phyloP scores from a whole-genome alignment of 92 coral and sea anemone genomes.

The Zoanthus gigantus region DNA sequence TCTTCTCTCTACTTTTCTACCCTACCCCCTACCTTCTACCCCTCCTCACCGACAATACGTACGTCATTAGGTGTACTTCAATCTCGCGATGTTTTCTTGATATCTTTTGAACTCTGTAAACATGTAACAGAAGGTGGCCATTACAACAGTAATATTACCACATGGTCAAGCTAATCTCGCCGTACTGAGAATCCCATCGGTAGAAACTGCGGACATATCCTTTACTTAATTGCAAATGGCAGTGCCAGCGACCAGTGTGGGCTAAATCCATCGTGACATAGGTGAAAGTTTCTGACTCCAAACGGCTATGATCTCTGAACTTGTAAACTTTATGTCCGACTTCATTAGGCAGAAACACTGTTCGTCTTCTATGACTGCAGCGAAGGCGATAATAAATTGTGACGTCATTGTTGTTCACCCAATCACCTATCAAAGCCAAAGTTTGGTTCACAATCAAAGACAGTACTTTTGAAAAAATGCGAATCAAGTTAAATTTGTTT shows the following conservation, averaged over 20 bases:
- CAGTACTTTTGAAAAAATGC: no score
- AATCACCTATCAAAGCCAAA: conserved; percentile 71
- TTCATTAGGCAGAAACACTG: conserved; percentile 80
- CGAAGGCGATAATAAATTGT: conserved; percentile 79
- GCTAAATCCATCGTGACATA: conserved; percentile 72
- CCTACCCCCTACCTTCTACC: not conserved
- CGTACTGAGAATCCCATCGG: conserved; percentile 92
- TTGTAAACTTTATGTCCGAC: conserved; percentile 84
- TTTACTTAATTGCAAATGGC: conserved; percentile 84
- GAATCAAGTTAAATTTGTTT: no score
- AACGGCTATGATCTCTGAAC: conserved; percentile 78
- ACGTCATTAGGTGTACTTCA: not conserved
- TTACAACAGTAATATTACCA: conserved; percentile 60
- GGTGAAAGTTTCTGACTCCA: conserved; percentile 87
- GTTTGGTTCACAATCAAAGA: not conserved
- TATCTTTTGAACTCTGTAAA: not conserved
- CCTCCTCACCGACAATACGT: not conserved
- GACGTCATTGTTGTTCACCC: conserved; percentile 90
- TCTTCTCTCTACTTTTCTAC: not conserved
- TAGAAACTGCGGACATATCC: conserved; percentile 79
- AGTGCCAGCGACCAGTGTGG: conserved; percentile 83
- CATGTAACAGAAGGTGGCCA: not conserved
- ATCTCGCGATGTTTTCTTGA: not conserved
- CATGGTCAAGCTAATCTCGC: conserved; percentile 87
- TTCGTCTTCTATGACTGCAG: conserved; percentile 78